Percentiles rank a stretch among this genome's conserved stretches.
Evolutionary conservation across 2,113 vertebrate species (phyloP).

Genomic region (Fukomys damarensis): DNA sequence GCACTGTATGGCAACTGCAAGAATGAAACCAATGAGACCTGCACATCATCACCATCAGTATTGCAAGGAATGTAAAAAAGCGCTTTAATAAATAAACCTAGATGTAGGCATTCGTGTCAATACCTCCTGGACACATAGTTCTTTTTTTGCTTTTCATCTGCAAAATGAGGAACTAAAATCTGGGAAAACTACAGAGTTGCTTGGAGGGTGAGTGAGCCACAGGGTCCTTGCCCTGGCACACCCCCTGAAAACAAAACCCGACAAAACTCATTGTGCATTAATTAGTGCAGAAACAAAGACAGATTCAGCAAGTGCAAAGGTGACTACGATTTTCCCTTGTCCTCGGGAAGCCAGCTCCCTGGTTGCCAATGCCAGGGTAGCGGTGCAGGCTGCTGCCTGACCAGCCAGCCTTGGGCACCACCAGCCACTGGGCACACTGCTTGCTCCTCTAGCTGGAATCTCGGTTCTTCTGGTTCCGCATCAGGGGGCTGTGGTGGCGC

Average conservation of each 20-base stretch:
- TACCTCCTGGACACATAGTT: constrained; percentile 89
- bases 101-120: constrained; percentile 87
- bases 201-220: constrained; percentile 76
- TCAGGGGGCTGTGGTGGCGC: constrained; percentile 97
- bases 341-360: constrained; percentile 89
- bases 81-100: constrained; percentile 89
- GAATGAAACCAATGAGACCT: constrained; percentile 93
- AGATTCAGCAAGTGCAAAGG: constrained; percentile 98
- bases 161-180: constrained; percentile 91
- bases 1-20: constrained; percentile 99
- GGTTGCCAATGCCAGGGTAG: constrained; percentile 82
- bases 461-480: constrained; percentile 99
- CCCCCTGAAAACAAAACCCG: constrained; percentile 87
- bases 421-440: not conserved
- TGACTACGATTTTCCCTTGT: constrained; percentile 91
- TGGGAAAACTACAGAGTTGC: constrained; percentile 92
- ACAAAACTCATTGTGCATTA: constrained; percentile 95
- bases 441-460: constrained; percentile 92
- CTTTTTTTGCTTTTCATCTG: constrained; percentile 84
- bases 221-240: constrained; percentile 83
- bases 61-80: constrained; percentile 95
- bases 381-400: constrained; percentile 46
- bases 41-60: constrained; percentile 92
- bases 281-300: constrained; percentile 98
- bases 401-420: constrained; percentile 55